Evolutionary conservation across 2,888 invertebrate species (phyloP).

Genomic region (Nycteola revayana): DNA sequence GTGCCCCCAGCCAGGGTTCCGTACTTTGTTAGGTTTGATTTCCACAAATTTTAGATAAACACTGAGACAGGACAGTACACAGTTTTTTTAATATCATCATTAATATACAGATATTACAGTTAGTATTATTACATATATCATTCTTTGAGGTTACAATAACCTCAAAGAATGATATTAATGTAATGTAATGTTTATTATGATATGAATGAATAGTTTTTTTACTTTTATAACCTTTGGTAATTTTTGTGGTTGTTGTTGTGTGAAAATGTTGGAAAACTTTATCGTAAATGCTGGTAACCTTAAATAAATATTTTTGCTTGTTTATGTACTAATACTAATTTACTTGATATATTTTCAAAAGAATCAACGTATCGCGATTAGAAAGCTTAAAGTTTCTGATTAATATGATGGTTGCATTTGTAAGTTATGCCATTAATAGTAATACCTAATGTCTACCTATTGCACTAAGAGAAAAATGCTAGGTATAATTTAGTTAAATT

Average conservation of each 20-base stretch:
- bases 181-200: slow-evolving; percentile 1
- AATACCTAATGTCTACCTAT: neutral
- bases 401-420: neutral
- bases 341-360: neutral
- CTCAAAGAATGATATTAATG: neutral
- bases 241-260: neutral
- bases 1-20: slow-evolving; percentile 1
- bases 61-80: slow-evolving; percentile 2
- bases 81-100: slow-evolving; percentile 1
- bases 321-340: neutral
- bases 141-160: slow-evolving; percentile 1
- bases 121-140: slow-evolving; percentile 1
- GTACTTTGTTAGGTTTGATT: slow-evolving; percentile 2
- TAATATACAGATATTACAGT: slow-evolving; percentile 1
- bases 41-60: slow-evolving; percentile 3
- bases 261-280: neutral
- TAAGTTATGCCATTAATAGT: neutral
- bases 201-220: neutral
- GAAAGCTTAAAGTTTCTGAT: neutral
- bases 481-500: slow-evolving; percentile 1
- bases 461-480: neutral
- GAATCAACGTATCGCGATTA: neutral
- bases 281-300: neutral
- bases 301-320: neutral
- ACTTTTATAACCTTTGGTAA: neutral